Percentiles rank a stretch among this genome's conserved stretches.
Evolutionary conservation across 2,797 vertebrate species (phyloP).

Genomic region (Schizopygopsis malacanthus): DNA sequence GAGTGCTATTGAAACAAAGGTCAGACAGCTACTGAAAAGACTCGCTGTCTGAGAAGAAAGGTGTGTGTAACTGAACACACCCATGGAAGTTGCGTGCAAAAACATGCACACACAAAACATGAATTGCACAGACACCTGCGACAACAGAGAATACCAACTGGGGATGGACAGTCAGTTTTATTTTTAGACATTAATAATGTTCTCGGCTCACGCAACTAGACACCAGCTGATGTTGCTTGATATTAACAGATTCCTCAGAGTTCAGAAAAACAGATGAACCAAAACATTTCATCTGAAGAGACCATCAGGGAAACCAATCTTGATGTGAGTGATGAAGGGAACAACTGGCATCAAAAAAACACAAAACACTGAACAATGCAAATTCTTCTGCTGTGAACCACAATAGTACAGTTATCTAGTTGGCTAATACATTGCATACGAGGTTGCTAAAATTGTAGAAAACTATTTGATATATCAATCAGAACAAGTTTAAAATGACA

Average conservation of each 20-base stretch:
- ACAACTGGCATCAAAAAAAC: conserved; percentile 2
- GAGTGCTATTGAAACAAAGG: not conserved
- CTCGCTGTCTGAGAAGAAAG: not conserved
- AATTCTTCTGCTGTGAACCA: not conserved
- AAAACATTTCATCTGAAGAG: not conserved
- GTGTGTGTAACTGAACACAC: not conserved
- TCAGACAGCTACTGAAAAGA: not conserved
- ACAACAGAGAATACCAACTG: conserved; percentile 2
- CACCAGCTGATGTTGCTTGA: conserved; percentile 10
- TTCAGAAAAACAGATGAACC: not conserved
- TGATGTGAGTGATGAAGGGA: not conserved
- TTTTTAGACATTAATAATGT: conserved; percentile 31
- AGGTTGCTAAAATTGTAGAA: not conserved
- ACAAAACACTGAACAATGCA: not conserved
- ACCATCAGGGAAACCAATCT: not conserved
- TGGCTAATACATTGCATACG: not conserved
- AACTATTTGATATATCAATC: not conserved
- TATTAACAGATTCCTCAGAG: not conserved
- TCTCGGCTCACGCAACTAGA: conserved; percentile 4
- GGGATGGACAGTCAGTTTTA: not conserved
- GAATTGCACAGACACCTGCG: conserved; percentile 4
- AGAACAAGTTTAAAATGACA: not conserved
- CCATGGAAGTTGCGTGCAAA: not conserved
- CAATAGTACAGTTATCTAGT: not conserved
- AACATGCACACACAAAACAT: not conserved